Base-by-base conservation (phyloP, 2,888 invertebrate genomes). In the Dolomedes plantarius region DNA sequence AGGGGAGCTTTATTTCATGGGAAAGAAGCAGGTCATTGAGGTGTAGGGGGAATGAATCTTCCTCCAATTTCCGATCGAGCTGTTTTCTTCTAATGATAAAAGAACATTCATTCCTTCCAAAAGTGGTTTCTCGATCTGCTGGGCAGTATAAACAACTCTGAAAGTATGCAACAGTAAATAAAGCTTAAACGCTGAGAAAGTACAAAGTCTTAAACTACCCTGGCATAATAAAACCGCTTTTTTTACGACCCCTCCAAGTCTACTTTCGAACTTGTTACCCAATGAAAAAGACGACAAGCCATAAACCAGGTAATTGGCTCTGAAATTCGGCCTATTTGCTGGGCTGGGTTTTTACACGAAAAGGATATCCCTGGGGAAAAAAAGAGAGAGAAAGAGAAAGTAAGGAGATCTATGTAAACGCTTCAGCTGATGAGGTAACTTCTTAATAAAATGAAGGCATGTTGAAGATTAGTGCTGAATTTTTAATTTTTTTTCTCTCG, bases 301-400 rank as follows among this genome's bases (percentile, higher is more conserved):
- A 75, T 82, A 82, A 82, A 82, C 81, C 41, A 29, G 41, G 81
- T 82, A 82, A 82, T 82, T 82, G 81, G 75, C 75, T 75, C 75
- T 64, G 69, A 82, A 82, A 82, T 82, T 82, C 64, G 41, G 74
- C 11, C 62, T 67, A 81, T 81, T 81, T 81, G 68, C 19, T 74
- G 56, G 36, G 11, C 39, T 36, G 19, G 7, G 31, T 69, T 79
- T 73, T 80, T 73, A 36, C 65, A 41, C 69, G 39, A 39, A 36
- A 56, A 65, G 39, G 65, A 41, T 36, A 23, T 46, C 64, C 72
- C 79, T 32, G 11, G 9, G 65, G 28, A 16, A 32, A 73, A 72
- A 27, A 56, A 56, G 11, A 16, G 23, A 23, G 23, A 6, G 56
- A 23, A n/a, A n/a, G n/a, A n/a, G n/a, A n/a, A n/a, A n/a, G n/a